Evolutionary conservation across 2,888 invertebrate species (phyloP).

Genomic region (Eilema sororculum): DNA sequence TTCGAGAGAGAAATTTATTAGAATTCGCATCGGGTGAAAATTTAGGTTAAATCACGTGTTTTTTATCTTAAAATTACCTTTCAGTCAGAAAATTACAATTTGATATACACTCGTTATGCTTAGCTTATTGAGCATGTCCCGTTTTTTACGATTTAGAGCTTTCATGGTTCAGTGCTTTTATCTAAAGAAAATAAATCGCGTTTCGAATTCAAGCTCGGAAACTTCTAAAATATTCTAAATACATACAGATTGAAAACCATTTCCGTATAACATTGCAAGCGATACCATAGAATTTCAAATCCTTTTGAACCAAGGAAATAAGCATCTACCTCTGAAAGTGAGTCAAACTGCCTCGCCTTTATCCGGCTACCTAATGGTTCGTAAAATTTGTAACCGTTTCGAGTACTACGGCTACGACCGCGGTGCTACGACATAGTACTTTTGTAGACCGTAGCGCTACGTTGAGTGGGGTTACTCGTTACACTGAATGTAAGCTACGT

Average conservation of each 20-base stretch:
- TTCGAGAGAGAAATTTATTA: constrained; percentile 67
- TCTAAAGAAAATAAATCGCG: background rate
- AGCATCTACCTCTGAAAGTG: constrained; percentile 55
- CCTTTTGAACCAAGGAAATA: constrained; percentile 54
- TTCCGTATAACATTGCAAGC: constrained; percentile 20
- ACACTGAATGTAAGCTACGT: constrained; percentile 43
- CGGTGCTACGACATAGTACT: constrained; percentile 55
- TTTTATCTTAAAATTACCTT: constrained; percentile 36
- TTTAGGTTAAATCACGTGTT: constrained; percentile 58
- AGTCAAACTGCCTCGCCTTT: constrained; percentile 57
- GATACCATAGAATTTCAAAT: constrained; percentile 34
- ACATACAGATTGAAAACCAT: constrained; percentile 18
- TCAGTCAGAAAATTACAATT: background rate
- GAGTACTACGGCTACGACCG: constrained; percentile 58
- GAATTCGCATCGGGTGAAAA: constrained; percentile 58
- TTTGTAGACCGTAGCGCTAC: constrained; percentile 54
- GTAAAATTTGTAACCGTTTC: constrained; percentile 67
- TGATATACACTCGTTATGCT: too few relatives aligned
- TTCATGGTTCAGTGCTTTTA: background rate
- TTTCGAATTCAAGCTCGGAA: background rate
- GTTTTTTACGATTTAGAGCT: background rate
- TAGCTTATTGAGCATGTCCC: too few relatives aligned
- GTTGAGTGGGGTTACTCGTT: constrained; percentile 51
- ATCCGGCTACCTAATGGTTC: constrained; percentile 64
- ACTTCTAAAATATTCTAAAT: constrained; percentile 14